Conservation (phyloP, 1,140 invertebrate genomes). For the Nebria ingens region DNA sequence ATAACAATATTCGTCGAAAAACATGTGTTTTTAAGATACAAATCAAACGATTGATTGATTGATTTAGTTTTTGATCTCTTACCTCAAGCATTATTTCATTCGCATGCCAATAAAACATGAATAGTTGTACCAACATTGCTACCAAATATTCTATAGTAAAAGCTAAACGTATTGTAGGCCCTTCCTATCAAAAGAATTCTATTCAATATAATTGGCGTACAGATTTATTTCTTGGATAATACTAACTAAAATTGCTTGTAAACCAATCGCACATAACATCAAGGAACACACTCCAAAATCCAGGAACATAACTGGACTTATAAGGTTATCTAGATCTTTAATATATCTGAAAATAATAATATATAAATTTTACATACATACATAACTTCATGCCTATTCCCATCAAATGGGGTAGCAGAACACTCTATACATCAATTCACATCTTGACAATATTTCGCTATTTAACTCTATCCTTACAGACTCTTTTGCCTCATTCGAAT, state of each 20-base stretch:
- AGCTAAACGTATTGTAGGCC: constrained; percentile 24
- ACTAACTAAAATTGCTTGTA: constrained; percentile 29
- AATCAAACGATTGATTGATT: constrained; percentile 7
- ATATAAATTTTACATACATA: constrained; percentile 1
- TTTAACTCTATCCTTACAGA: no score
- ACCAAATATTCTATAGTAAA: constrained; percentile 29
- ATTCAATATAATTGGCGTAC: constrained; percentile 3
- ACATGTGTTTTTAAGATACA: no score
- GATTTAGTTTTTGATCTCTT: constrained; percentile 10
- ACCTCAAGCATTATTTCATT: constrained; percentile 29
- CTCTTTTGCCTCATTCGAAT: no score
- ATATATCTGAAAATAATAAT: constrained; percentile 23
- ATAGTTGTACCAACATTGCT: constrained; percentile 27
- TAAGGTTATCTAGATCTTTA: constrained; percentile 21
- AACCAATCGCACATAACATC: constrained; percentile 29
- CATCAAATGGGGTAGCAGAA: no score
- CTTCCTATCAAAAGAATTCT: constrained; percentile 22
- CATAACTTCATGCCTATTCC: background rate
- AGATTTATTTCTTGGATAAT: constrained; percentile 3
- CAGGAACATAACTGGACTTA: constrained; percentile 28
- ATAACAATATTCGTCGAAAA: no score
- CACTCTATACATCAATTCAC: no score
- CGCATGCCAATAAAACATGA: constrained; percentile 31
- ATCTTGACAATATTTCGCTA: no score
- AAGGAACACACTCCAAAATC: constrained; percentile 30